phyloP scores from a whole-genome alignment of 2,797 vertebrate genomes.

The Hypotaenidia philippensis region DNA sequence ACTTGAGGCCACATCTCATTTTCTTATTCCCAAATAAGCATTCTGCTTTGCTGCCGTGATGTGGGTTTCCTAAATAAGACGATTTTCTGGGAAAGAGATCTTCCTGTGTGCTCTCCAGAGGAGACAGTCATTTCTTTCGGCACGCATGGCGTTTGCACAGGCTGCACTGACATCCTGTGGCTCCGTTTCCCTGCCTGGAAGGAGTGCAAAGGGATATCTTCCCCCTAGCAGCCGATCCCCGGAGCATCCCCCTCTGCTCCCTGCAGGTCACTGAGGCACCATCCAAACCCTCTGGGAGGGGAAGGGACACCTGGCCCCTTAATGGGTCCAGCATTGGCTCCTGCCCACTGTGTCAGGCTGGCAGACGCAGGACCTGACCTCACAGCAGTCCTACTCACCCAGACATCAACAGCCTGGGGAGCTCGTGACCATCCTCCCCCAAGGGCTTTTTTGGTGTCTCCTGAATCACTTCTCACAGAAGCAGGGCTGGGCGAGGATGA shows the following conservation, averaged over 20 bases:
- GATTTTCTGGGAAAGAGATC: slow-evolving; percentile 56
- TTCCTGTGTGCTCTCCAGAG: slow-evolving; percentile 4
- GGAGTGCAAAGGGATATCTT: neutral
- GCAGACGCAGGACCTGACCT: neutral
- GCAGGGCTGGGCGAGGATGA: neutral
- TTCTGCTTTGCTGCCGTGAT: slow-evolving; percentile 44
- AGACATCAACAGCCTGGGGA: neutral
- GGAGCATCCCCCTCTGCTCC: rapidly evolving
- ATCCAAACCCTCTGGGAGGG: neutral
- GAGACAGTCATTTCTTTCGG: slow-evolving; percentile 9
- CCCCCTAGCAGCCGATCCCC: neutral
- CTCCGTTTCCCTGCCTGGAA: neutral
- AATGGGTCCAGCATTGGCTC: neutral
- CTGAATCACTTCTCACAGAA: neutral
- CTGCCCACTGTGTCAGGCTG: neutral
- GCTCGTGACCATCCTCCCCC: rapidly evolving
- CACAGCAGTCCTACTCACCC: neutral
- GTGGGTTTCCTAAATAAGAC: slow-evolving; percentile 73
- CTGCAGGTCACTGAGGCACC: neutral
- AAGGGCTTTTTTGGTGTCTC: rapidly evolving
- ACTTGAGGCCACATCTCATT: neutral
- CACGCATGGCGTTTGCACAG: slow-evolving; percentile 35
- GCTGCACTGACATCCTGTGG: slow-evolving; percentile 66
- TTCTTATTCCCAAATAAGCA: slow-evolving; percentile 46
- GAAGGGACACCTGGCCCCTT: neutral